phyloP scores from a whole-genome alignment of 2,888 invertebrate genomes.

The Temnothorax ravouxi region DNA sequence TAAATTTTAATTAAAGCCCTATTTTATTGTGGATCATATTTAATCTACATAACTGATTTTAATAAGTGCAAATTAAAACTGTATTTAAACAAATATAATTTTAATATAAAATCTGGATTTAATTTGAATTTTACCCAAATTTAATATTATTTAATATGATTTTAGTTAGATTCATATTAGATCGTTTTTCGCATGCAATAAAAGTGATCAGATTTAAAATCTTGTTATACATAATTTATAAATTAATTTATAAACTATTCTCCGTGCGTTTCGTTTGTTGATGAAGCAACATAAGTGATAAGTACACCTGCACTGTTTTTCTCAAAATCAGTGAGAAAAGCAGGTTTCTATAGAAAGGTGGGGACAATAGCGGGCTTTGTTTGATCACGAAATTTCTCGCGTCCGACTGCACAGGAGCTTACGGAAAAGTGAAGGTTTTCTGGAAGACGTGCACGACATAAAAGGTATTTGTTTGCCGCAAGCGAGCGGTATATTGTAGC shows the following conservation, averaged over 20 bases:
- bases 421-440: background rate
- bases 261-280: background rate
- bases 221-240: background rate
- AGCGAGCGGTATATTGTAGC: constrained; percentile 12
- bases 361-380: constrained; percentile 2
- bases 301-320: background rate
- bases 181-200: too few relatives aligned
- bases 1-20: too few relatives aligned
- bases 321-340: background rate
- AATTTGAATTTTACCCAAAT: too few relatives aligned
- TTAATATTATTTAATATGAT: too few relatives aligned
- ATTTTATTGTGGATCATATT: too few relatives aligned
- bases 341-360: background rate
- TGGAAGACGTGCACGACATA: constrained; percentile 26
- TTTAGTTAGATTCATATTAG: too few relatives aligned
- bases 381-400: constrained; percentile 3
- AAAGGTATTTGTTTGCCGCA: constrained; percentile 41
- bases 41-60: too few relatives aligned
- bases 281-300: background rate
- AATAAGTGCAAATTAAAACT: too few relatives aligned
- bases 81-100: too few relatives aligned
- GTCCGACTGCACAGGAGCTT: background rate
- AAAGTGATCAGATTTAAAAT: background rate
- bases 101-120: too few relatives aligned
- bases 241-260: background rate